Conservation (phyloP, 1,140 invertebrate genomes). For the Harpegnathos saltator region DNA sequence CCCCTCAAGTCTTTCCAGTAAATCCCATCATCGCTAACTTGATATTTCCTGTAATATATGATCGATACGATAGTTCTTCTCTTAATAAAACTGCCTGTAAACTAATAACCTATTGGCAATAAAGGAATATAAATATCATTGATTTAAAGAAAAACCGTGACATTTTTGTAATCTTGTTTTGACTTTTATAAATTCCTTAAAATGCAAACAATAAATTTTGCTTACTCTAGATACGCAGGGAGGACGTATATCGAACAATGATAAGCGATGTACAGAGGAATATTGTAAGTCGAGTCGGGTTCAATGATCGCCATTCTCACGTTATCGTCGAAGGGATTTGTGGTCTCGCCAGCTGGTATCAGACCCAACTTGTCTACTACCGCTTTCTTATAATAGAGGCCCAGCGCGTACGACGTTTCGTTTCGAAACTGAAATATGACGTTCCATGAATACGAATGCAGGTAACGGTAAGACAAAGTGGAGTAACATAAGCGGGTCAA, state of each 20-base stretch:
- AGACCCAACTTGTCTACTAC: slow-evolving; percentile 88
- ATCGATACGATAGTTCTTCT: not conserved
- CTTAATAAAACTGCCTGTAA: too few relatives aligned
- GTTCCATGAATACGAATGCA: not conserved
- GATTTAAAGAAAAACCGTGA: not conserved
- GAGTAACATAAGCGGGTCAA: not conserved
- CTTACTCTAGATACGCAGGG: slow-evolving; percentile 91
- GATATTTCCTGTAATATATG: slow-evolving; percentile 86
- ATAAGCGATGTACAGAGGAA: slow-evolving; percentile 93
- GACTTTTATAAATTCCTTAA: not conserved
- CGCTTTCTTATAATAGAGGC: slow-evolving; percentile 91
- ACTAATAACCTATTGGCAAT: not conserved
- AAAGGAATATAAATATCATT: not conserved
- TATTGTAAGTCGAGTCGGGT: slow-evolving; percentile 90
- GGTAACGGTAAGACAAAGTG: not conserved
- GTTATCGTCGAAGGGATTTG: slow-evolving; percentile 92
- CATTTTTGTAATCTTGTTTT: not conserved
- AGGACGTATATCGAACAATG: slow-evolving; percentile 91
- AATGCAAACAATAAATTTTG: slow-evolving; percentile 60
- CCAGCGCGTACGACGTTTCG: slow-evolving; percentile 91
- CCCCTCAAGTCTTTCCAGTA: slow-evolving; percentile 93
- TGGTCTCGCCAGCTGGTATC: slow-evolving; percentile 88
- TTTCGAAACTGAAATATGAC: slow-evolving; percentile 89
- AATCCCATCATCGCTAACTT: slow-evolving; percentile 89
- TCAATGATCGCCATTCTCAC: slow-evolving; percentile 91